Base-by-base conservation (phyloP, 64 coral and sea anemone genomes). In the Montipora capricornis region DNA sequence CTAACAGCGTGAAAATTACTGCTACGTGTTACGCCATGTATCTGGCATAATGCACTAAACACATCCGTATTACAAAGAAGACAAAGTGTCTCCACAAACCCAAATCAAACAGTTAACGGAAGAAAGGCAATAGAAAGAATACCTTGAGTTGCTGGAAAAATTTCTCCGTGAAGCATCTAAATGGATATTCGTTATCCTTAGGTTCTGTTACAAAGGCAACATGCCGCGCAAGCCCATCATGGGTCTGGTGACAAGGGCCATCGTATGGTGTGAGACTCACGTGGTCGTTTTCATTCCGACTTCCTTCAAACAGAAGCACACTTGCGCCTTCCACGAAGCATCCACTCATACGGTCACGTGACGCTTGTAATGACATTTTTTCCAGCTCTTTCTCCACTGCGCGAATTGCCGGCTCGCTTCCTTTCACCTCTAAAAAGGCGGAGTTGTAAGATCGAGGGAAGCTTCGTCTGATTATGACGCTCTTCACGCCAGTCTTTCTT, bases 251-350 rank as follows among this genome's bases (percentile, higher is more conserved):
- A 48, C 88, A 90, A 0, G 75, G 73, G 17, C 88, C 88, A 26
- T 79, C 77, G 37, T 90, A 90, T 68, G 88, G 88, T 79, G 88
- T 90, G n/a, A 90, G 53, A 19, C 57, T 67, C n/a, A 90, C 51
- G 49, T 15, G 45, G 79, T 90, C 88, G 60, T 90, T 79, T 79
- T 79, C 49, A 50, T 66, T 79, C 50, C 46, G 58, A 64, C 64
- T 93, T 19, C 89, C 85, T 93, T 98, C 97, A 75, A 96, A 98
- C 61, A 98, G 22, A 46, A 98, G 91, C 9, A 88, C 77, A 82
- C 89, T 98, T 16, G 97, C 94, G 19, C 88, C 94, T 47, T 95
- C 89, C 17, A 98, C 97, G 44, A 98, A 98, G 22, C 97, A 98
- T 49, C 87, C 20, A 37, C 83, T 92, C 94, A 98, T 91, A 5